Base-by-base conservation (phyloP, 2,113 vertebrate genomes). In the Tinamus guttatus region DNA sequence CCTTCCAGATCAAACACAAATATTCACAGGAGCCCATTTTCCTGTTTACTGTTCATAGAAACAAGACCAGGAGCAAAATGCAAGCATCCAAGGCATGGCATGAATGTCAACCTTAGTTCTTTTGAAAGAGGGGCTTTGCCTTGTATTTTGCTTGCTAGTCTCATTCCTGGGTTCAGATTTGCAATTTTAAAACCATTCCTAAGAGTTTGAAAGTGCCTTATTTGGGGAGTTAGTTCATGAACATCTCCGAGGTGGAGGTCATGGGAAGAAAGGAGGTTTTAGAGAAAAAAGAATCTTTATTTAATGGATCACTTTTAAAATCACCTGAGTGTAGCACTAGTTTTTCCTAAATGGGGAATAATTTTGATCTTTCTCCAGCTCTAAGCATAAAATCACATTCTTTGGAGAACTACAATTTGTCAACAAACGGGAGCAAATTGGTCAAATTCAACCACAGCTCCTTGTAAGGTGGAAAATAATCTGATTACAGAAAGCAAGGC, bases 1-100 rank as follows among this genome's bases (percentile, higher is more conserved):
- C 82, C 60, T 93, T 80, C 41, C 43, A 89, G 68, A 95, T 91
- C 81, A 90, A 96, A 56, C 4, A 52, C 54, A 67, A 60, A 69
- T 86, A 79, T 30, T 43, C 60, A 62, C 9, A 87, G 81, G 21
- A 89, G 4, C 51, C 49, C n/a, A 30, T 68, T 60, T 93, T 95
- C 76, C 93, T 92, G 69, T 96, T 91, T 87, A 78, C 38, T 1
- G 0, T 12, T 45, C 11, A 9, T 56, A 52, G 90, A 56, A 93
- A 77, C 45, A 78, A 81, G 51, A 34, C n/a, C 13, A 38, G 15
- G 16, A 91, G 20, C 11, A 74, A 52, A n/a, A 47, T n/a, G 22
- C 1, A 83, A 68, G 8, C 43, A 56, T 70, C 73, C 63, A 86
- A 74, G 56, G 41, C 77, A 95, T 93, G 70, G 63, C 4, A 67